Conservation (phyloP, 1,140 invertebrate genomes). For the Psix sp. region DNA sequence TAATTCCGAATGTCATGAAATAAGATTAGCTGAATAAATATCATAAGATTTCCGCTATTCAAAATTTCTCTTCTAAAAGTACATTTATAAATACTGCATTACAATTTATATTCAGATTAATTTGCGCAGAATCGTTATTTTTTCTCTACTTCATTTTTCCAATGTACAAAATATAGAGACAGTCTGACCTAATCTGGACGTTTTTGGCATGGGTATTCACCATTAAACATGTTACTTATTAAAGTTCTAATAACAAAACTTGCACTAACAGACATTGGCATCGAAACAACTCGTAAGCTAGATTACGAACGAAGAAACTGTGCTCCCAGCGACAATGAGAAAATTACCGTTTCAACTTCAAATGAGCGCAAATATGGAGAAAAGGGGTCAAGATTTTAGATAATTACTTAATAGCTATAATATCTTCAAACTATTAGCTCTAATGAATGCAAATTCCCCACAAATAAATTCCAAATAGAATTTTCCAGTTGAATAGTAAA, state of each 20-base stretch:
- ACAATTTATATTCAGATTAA: too few species aligned
- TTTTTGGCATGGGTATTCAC: slow-evolving; percentile 46
- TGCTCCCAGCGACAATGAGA: slow-evolving; percentile 47
- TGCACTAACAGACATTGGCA: slow-evolving; percentile 57
- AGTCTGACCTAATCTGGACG: slow-evolving; percentile 33
- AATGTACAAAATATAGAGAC: slow-evolving; percentile 1
- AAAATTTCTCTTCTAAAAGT: not conserved
- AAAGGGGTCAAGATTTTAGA: slow-evolving; percentile 17
- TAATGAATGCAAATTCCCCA: too few species aligned
- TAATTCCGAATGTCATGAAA: slow-evolving; percentile 35
- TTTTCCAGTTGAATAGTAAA: too few species aligned
- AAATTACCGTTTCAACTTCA: slow-evolving; percentile 38
- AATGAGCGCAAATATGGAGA: slow-evolving; percentile 15
- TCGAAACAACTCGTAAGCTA: slow-evolving; percentile 45
- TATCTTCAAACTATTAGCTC: too few species aligned
- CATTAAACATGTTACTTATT: slow-evolving; percentile 71
- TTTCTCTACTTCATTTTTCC: too few species aligned
- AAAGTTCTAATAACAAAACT: slow-evolving; percentile 76
- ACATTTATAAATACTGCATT: not conserved
- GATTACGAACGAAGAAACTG: slow-evolving; percentile 49
- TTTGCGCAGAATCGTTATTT: too few species aligned
- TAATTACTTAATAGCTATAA: slow-evolving; percentile 31
- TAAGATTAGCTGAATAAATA: slow-evolving; percentile 30
- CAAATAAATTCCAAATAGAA: too few species aligned
- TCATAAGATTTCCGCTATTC: not conserved